These are phyloP conservation scores for Mormyrus hasselquistii DNA, from an alignment of 2,797 vertebrate species.

Conservation along the genomic window DNA sequence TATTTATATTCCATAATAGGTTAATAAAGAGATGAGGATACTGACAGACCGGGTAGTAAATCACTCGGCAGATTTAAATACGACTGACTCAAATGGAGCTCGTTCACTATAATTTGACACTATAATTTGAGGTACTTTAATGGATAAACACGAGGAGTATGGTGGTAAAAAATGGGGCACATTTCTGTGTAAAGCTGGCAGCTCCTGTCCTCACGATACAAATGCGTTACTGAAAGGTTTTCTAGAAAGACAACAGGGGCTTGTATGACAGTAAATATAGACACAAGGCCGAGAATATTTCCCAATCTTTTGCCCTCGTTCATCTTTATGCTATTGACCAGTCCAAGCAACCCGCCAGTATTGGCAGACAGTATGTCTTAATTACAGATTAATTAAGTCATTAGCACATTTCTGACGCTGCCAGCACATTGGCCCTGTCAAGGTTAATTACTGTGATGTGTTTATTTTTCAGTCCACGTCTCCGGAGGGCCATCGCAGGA, in stretches of 20 bases:
- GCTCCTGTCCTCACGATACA: neutral
- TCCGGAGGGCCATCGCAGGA: conserved; percentile 66
- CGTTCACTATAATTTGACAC: neutral
- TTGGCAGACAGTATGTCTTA: conserved; percentile 85
- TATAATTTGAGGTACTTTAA: neutral
- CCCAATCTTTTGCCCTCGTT: neutral
- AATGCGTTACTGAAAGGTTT: neutral
- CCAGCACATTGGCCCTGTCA: conserved; percentile 90
- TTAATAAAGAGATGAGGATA: neutral
- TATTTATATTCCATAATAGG: conserved; percentile 8
- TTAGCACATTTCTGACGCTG: conserved; percentile 83
- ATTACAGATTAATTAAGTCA: conserved; percentile 92
- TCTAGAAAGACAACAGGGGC: neutral
- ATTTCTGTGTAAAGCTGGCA: neutral
- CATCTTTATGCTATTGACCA: neutral
- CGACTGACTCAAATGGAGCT: neutral
- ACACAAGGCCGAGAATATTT: neutral
- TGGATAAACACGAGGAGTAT: neutral
- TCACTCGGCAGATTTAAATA: conserved; percentile 5
- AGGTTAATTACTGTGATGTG: conserved; percentile 93
- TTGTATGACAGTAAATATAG: neutral
- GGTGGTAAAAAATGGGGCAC: neutral
- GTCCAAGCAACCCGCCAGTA: conserved; percentile 49
- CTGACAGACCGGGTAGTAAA: neutral
- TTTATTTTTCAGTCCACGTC: conserved; percentile 85